phyloP scores from a whole-genome alignment of 92 coral and sea anemone species.

The Actinernus sp. region DNA sequence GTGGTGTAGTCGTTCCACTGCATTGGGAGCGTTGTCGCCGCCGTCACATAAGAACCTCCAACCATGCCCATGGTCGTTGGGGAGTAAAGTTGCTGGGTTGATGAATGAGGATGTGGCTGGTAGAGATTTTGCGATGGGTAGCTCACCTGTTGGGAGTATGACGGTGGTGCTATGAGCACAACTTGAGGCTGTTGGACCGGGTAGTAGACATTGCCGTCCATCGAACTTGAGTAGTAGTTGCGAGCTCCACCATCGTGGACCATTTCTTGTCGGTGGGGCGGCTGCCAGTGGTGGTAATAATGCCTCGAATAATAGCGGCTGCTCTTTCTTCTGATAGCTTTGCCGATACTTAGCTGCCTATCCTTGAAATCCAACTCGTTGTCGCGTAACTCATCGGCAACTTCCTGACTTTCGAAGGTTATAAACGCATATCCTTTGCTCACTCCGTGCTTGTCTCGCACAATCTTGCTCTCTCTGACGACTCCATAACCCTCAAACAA shows the following conservation, averaged over 20 bases:
- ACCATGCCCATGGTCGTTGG: conserved; percentile 47
- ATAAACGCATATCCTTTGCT: conserved; percentile 98
- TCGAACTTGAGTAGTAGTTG: conserved; percentile 46
- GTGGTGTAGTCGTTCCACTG: conserved; percentile 74
- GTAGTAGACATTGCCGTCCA: conserved; percentile 73
- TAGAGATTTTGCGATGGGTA: conserved; percentile 75
- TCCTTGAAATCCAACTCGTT: conserved; percentile 89
- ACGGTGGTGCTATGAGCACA: conserved; percentile 60
- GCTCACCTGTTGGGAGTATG: conserved; percentile 73
- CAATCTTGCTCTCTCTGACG: conserved; percentile 94
- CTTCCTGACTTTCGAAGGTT: conserved; percentile 96
- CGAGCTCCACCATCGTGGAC: conserved; percentile 48
- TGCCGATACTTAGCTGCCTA: conserved; percentile 83
- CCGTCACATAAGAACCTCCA: conserved; percentile 63
- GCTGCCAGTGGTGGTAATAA: conserved; percentile 53
- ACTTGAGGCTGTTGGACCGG: conserved; percentile 69
- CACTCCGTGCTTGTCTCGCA: conserved; percentile 94
- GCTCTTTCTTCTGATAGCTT: conserved; percentile 88
- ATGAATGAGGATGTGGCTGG: conserved; percentile 73
- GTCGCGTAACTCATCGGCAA: conserved; percentile 81
- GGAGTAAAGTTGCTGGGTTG: conserved; percentile 66
- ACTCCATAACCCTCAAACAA: conserved; percentile 93
- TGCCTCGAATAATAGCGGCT: conserved; percentile 74
- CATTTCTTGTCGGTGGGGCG: conserved; percentile 70
- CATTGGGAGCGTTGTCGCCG: conserved; percentile 55